Evolutionary conservation across 1,140 invertebrate species (phyloP), one percentile per base, ranked within the genome.

Genomic region (Delia radicum): DNA sequence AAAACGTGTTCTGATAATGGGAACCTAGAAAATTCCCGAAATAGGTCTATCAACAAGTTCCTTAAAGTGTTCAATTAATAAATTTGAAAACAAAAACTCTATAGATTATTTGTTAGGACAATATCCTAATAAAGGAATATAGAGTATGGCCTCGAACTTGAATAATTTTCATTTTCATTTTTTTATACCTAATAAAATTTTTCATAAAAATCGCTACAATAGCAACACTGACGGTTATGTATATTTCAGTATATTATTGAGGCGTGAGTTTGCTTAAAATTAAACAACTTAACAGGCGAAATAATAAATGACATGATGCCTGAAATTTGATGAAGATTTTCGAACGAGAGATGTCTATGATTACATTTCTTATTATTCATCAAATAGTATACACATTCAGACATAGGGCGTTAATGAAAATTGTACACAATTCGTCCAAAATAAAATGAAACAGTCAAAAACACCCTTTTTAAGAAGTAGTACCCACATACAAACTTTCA

Each of bases 341-440:
- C 77, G n/a, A 77, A 76, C 28, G 79, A 76, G 79, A 79, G 79
- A 67, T 67, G 63, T 67, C 63, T 67, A 67, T 67, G 48, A 55
- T 55, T 55, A 55, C 18, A 55, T 21, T 55, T 55, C 48, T 5
- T 24, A 24, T 55, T 55, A 55, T 55, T 55, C 63, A 67, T 31
- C 63, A 67, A 67, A 67, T 67, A 67, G 2, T n/a, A 31, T 29
- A 67, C 28, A 29, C 28, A 31, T 31, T 31, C 28, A 67, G 8
- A n/a, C 28, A 67, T 7, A 67, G 33, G 63, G 63, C 28, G 63
- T 67, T 67, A 67, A 67, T 67, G 15, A 31, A 18, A 31, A 67
- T n/a, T n/a, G 37, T 42, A 42, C 12, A 42, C 63, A 67, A 18
- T 42, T 42, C 37, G n/a, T 55, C 48, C 3, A 55, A 21, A 21